Evolutionary conservation across 2,888 invertebrate species (phyloP).

Genomic region (Congeria kusceri): DNA sequence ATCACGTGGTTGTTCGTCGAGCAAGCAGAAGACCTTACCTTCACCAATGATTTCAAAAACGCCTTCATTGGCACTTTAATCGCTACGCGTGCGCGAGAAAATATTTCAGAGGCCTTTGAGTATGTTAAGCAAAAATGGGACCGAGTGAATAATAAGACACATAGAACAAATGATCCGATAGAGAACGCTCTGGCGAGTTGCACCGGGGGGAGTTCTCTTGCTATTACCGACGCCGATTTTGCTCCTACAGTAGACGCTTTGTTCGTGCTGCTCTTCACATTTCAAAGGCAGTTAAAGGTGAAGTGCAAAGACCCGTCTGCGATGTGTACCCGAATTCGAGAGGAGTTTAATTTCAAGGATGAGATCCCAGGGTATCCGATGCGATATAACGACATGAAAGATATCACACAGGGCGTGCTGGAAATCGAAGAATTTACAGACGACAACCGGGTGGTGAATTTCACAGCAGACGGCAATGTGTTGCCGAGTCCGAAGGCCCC

Average conservation of each 20-base stretch:
- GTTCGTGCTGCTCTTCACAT: slow-evolving; percentile 71
- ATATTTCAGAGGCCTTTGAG: slow-evolving; percentile 45
- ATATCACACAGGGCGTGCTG: slow-evolving; percentile 19
- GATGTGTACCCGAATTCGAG: slow-evolving; percentile 44
- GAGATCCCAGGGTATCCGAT: slow-evolving; percentile 57
- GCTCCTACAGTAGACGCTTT: slow-evolving; percentile 71
- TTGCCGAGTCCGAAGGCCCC: background rate
- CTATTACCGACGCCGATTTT: slow-evolving; percentile 50
- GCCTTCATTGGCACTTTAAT: slow-evolving; percentile 65
- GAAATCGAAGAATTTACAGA: slow-evolving; percentile 61
- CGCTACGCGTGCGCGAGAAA: slow-evolving; percentile 51
- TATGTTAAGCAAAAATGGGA: slow-evolving; percentile 53
- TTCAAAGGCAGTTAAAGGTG: slow-evolving; percentile 54
- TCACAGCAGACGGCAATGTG: slow-evolving; percentile 65
- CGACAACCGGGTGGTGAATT: slow-evolving; percentile 49
- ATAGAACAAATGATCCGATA: slow-evolving; percentile 36
- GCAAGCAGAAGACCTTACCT: slow-evolving; percentile 64
- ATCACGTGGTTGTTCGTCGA: slow-evolving; percentile 75
- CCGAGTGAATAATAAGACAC: slow-evolving; percentile 5
- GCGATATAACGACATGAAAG: slow-evolving; percentile 56
- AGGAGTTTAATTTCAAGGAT: slow-evolving; percentile 34
- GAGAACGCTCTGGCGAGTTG: slow-evolving; percentile 28
- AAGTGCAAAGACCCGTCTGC: slow-evolving; percentile 27
- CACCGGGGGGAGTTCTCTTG: slow-evolving; percentile 1
- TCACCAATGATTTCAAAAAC: slow-evolving; percentile 44